These are phyloP conservation scores for Drosophila azteca DNA, from an alignment of 1,140 invertebrate species.

Conservation along the genomic window DNA sequence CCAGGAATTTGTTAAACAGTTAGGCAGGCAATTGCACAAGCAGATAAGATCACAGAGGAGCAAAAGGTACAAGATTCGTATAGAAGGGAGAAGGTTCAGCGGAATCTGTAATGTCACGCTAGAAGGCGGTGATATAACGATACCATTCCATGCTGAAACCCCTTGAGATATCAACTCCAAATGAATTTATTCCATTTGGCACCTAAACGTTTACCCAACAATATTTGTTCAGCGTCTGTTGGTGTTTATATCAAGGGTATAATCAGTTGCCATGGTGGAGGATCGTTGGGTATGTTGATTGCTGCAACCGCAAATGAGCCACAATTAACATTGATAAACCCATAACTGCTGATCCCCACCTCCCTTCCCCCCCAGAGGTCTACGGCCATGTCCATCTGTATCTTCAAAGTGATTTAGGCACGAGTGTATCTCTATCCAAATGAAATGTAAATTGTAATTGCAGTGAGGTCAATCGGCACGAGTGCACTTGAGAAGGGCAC, in stretches of 20 bases:
- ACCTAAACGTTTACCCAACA: too few species aligned
- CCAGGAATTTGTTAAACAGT: conserved; percentile 39
- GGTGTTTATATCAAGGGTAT: conserved; percentile 6
- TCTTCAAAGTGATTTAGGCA: conserved; percentile 13
- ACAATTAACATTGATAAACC: conserved; percentile 58
- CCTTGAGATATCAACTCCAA: too few species aligned
- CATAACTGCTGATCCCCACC: conserved; percentile 26
- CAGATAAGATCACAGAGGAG: conserved; percentile 18
- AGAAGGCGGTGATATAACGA: too few species aligned
- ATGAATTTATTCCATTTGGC: too few species aligned
- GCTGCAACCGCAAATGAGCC: conserved; percentile 31
- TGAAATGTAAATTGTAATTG: conserved; percentile 29
- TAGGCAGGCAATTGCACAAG: conserved; percentile 14
- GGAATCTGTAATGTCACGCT: too few species aligned
- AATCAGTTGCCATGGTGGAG: conserved; percentile 1
- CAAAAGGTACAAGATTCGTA: conserved; percentile 12
- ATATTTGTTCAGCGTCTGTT: neutral
- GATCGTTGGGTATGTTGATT: conserved; percentile 27
- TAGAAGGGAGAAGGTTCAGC: too few species aligned
- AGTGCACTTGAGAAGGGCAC: conserved; percentile 25
- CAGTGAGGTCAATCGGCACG: conserved; percentile 31
- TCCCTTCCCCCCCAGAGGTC: neutral
- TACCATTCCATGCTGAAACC: too few species aligned
- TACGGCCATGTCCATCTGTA: neutral
- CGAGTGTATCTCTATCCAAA: conserved; percentile 26